Evolutionary conservation across 2,113 vertebrate species (phyloP), one percentile per base, ranked within the genome.

Genomic region (Myrmecobius fasciatus): DNA sequence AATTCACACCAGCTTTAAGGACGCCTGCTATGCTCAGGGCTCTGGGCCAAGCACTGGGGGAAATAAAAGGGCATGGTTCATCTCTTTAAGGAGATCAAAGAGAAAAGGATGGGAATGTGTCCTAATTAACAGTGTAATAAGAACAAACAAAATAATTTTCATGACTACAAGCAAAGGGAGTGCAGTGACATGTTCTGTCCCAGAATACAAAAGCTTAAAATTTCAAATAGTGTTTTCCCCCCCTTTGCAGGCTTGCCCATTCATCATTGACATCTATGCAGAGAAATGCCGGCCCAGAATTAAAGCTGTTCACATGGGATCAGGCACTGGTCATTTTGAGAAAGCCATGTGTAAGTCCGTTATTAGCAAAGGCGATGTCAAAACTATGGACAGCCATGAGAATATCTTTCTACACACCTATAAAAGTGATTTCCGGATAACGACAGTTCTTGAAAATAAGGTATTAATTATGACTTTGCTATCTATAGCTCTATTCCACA

Each of bases 401-500:
- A 98, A 98, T 53, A 92, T 99, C 91, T 97, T 99, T 11, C 28
- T 99, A 95, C 96, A 99, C 96, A 99, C 99, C 36, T 98, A 98
- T 92, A 98, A 90, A 91, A 97, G 94, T 20, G 98, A 99, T 91
- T 98, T 97, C 95, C 99, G 99, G 94, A 98, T 99, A 97, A 99
- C 99, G 8, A 99, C 99, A 51, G 98, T 99, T 91, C 99, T 99
- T 96, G 99, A 99, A 97, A 99, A 99, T 90, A 99, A 99, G 99
- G 99, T 99, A 98, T 56, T 54, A 43, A 22, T 92, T 95, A 92
- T 88, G 25, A 94, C 36, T 9, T 56, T 14, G 2, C 92, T 92
- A 52, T 92, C 53, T 47, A 90, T 28, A 9, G 52, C 93, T 53
- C 47, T 47, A 25, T 88, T 20, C 46, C 20, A 8, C 90, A n/a